Base-by-base conservation (phyloP, 2,113 vertebrate genomes). In the Ariopsis seemanni region DNA sequence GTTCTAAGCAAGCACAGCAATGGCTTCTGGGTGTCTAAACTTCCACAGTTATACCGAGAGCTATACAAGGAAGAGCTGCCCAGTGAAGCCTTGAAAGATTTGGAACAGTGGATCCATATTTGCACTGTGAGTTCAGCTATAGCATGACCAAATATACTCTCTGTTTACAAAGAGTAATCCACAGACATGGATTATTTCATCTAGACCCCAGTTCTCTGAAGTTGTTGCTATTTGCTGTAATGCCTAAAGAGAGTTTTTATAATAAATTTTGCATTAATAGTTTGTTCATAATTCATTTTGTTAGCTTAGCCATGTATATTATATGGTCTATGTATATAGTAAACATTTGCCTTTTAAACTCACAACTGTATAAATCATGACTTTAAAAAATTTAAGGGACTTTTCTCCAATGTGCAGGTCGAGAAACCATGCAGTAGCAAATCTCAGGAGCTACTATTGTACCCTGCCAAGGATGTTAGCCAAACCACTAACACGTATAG, bases 1-100 rank as follows among this genome's bases (percentile, higher is more conserved):
- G 95, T 98, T 86, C 89, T 98, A 86, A 93, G 84, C 74, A 97
- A 96, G 91, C 96, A 97, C 93, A 96, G 92, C 88, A 96, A 96
- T 91, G 97, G 97, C 20, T 95, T 98, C 93, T 97, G 96, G 96
- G 94, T 97, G 63, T 97, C 97, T 1, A 97, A 97, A 91, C 92
- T 97, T 90, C 97, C 97, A 72, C 96, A 96, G 85, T 94, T 97
- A 88, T 98, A 98, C 94, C 95, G 91, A 93, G 96, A 97, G 86
- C 94, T 96, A 27, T 98, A 97, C 91, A 95, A 96, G 90, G 96
- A 97, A 92, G 96, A 98, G 53, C 93, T 97, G 55, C 96, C 95
- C 75, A 93, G 92, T 53, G 95, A 95, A 88, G 93, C 96, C 85
- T 90, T 97, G 57, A 95, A 94, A 89, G 96, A 97, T 3, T 93